A percentile compares a stretch with the other conserved stretches of the same genome.
Conservation (phyloP, 2,888 invertebrate genomes). For the Hypercompe scribonia region DNA sequence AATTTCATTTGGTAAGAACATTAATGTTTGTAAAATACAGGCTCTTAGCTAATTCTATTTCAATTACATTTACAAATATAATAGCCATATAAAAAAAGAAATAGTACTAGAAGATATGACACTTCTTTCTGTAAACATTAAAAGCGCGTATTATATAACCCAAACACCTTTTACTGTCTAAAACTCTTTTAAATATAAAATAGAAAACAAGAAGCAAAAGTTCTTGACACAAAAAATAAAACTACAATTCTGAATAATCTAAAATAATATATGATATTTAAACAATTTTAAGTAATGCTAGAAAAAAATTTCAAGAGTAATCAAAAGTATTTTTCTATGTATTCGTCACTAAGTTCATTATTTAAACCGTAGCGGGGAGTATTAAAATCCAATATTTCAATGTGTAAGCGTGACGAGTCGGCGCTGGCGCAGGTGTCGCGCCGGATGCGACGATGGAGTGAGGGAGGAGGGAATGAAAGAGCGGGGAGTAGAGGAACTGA, state of each 20-base stretch:
- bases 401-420: slow-evolving; percentile 56
- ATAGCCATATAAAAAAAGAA: no score
- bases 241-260: neutral
- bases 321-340: slow-evolving; percentile 64
- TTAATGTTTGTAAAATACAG: no score
- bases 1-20: no score
- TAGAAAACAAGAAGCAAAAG: neutral
- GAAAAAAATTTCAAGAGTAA: slow-evolving; percentile 26
- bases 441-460: slow-evolving; percentile 80
- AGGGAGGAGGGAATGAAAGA: slow-evolving; percentile 33
- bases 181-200: neutral
- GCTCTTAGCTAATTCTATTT: no score
- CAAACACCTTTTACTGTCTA: neutral
- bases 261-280: slow-evolving; percentile 11
- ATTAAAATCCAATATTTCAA: slow-evolving; percentile 81
- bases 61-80: no score
- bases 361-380: slow-evolving; percentile 69
- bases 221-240: neutral
- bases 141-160: no score
- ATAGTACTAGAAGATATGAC: no score
- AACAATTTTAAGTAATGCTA: slow-evolving; percentile 2
- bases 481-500: slow-evolving; percentile 52
- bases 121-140: no score
- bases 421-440: slow-evolving; percentile 82
- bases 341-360: slow-evolving; percentile 77